Conservation (phyloP, 35 echinoderm and acorn worm genomes). For the Apostichopus californicus region DNA sequence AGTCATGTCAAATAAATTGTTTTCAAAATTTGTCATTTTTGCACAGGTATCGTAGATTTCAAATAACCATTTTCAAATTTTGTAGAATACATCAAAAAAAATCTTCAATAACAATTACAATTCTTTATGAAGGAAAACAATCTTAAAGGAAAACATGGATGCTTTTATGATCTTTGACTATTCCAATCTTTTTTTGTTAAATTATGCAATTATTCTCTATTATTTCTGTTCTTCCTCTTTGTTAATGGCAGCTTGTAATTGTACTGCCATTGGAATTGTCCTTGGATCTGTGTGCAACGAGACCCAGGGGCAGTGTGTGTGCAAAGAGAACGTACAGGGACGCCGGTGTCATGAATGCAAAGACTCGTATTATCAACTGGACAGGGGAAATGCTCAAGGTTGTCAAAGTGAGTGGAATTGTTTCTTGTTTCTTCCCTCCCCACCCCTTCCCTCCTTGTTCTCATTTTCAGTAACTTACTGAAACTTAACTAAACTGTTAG, state of each 20-base stretch:
- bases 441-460: too few species aligned
- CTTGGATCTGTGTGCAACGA: constrained; percentile 72
- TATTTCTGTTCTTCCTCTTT: neutral
- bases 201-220: neutral
- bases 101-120: too few species aligned
- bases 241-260: constrained; percentile 75
- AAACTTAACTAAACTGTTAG: too few species aligned
- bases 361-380: constrained; percentile 80
- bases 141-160: too few species aligned
- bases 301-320: constrained; percentile 73
- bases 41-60: too few species aligned
- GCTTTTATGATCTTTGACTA: neutral
- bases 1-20: neutral
- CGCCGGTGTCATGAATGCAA: constrained; percentile 78
- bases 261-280: constrained; percentile 58
- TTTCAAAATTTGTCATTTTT: too few species aligned
- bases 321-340: constrained; percentile 80
- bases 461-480: too few species aligned
- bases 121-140: too few species aligned
- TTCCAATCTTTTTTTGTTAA: too few species aligned
- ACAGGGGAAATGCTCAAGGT: constrained; percentile 48
- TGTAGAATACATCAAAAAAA: too few species aligned
- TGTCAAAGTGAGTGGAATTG: constrained; percentile 73
- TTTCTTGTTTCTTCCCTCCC: neutral
- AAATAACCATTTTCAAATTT: too few species aligned